A percentile compares a stretch with the other conserved stretches of the same genome.
These are phyloP conservation scores for Epinotia bilunana DNA, from an alignment of 2,888 invertebrate species.

Conservation along the genomic window DNA sequence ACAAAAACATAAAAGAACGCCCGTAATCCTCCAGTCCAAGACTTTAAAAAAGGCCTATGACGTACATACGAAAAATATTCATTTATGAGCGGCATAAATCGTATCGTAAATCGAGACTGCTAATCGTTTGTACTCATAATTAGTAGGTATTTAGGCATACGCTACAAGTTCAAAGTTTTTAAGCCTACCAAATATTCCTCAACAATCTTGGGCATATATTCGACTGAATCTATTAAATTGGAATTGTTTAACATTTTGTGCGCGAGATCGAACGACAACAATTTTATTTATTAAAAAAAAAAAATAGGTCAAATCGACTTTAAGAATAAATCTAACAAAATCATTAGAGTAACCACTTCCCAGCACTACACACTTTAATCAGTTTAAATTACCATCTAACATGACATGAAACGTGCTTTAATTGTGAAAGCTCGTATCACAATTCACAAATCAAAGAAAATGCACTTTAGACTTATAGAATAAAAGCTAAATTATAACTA, in stretches of 20 bases:
- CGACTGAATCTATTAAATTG: neutral
- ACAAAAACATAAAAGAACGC: neutral
- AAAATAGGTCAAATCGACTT: too few species aligned
- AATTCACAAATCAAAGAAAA: neutral
- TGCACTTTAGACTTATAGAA: neutral
- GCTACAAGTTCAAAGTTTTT: too few species aligned
- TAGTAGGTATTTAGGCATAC: too few species aligned
- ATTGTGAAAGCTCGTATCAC: neutral
- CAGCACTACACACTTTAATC: neutral
- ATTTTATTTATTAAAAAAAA: too few species aligned
- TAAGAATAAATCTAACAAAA: neutral
- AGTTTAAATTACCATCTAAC: neutral
- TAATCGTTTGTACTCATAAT: too few species aligned
- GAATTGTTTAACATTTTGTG: neutral
- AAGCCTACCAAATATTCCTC: too few species aligned
- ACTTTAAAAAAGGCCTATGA: neutral
- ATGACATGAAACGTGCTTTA: conserved; percentile 4
- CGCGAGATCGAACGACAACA: too few species aligned
- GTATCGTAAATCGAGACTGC: too few species aligned
- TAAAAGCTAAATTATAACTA: too few species aligned
- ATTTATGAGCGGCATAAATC: neutral
- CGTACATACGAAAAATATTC: neutral
- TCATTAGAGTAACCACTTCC: neutral
- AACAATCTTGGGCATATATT: too few species aligned
- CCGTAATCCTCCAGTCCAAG: neutral